Evolutionary conservation across 2,888 invertebrate genomes (phyloP).

Genomic region (Melolontha melolontha): DNA sequence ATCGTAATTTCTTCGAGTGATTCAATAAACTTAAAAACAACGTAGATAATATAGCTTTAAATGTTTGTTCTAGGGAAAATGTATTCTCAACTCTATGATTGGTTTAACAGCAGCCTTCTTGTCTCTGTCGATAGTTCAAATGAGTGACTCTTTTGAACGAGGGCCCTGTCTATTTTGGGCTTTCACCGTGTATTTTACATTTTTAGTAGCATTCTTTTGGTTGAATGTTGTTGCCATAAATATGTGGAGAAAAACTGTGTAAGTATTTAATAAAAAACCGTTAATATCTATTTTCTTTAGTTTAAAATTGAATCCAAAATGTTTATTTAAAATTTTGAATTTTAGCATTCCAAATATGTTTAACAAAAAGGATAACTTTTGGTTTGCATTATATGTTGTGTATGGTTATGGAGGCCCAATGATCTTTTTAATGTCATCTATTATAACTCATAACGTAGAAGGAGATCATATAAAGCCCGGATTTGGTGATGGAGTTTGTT

Average conservation of each 20-base stretch:
- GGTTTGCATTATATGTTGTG: slow-evolving; percentile 69
- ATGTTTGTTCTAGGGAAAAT: too few relatives aligned
- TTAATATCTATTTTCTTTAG: neutral
- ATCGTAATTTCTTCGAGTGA: too few relatives aligned
- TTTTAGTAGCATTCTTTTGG: slow-evolving; percentile 80
- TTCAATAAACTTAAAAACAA: too few relatives aligned
- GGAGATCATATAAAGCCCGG: slow-evolving; percentile 71
- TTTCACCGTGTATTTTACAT: slow-evolving; percentile 63
- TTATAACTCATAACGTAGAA: slow-evolving; percentile 69
- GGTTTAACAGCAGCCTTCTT: slow-evolving; percentile 73
- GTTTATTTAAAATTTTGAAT: slow-evolving; percentile 25
- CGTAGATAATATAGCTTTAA: too few relatives aligned
- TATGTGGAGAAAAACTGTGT: slow-evolving; percentile 75
- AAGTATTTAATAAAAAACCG: too few relatives aligned
- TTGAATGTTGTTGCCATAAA: slow-evolving; percentile 77
- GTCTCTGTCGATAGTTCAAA: slow-evolving; percentile 70
- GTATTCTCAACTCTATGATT: slow-evolving; percentile 69
- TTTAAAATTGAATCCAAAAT: neutral
- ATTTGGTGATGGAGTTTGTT: slow-evolving; percentile 72
- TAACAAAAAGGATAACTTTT: slow-evolving; percentile 66
- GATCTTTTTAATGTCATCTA: slow-evolving; percentile 67
- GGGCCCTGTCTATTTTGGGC: slow-evolving; percentile 68
- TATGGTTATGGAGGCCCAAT: slow-evolving; percentile 73
- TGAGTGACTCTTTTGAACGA: slow-evolving; percentile 62
- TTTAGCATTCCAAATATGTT: slow-evolving; percentile 60